Conservation (phyloP, 2,113 vertebrate species). For the Zosterops hypoxanthus region DNA sequence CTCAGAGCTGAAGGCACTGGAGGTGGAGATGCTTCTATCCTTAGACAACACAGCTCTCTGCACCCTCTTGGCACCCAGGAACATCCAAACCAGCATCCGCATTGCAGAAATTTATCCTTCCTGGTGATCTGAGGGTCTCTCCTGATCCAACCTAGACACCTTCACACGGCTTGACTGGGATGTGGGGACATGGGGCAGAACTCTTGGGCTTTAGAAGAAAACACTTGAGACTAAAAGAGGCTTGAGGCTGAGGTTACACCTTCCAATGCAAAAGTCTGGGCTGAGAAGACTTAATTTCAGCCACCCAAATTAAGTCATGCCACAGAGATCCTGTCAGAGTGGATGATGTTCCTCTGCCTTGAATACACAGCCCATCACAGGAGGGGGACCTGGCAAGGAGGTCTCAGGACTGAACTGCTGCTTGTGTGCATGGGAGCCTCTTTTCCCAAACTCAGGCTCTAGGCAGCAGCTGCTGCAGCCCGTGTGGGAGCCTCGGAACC, state of each 20-base stretch:
- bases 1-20: background rate
- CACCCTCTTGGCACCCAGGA: background rate
- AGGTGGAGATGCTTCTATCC: background rate
- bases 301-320: background rate
- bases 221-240: background rate
- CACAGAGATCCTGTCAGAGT: background rate
- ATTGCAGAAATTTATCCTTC: background rate
- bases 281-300: fast-evolving
- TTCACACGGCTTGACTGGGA: fast-evolving
- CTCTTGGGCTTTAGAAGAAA: background rate
- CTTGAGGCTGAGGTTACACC: background rate
- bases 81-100: background rate
- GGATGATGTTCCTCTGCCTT: background rate
- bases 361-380: background rate
- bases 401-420: background rate
- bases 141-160: background rate
- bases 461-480: background rate
- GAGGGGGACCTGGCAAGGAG: fast-evolving
- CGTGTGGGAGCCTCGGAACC: background rate
- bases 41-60: background rate
- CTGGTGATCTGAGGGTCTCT: background rate
- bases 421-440: background rate
- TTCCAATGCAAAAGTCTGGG: background rate
- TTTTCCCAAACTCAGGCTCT: background rate
- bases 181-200: fast-evolving